A percentile compares a stretch with the other conserved stretches of the same genome.
These are phyloP conservation scores for Hyaena hyaena DNA, from an alignment of 2,113 vertebrate species.

Conservation along the genomic window DNA sequence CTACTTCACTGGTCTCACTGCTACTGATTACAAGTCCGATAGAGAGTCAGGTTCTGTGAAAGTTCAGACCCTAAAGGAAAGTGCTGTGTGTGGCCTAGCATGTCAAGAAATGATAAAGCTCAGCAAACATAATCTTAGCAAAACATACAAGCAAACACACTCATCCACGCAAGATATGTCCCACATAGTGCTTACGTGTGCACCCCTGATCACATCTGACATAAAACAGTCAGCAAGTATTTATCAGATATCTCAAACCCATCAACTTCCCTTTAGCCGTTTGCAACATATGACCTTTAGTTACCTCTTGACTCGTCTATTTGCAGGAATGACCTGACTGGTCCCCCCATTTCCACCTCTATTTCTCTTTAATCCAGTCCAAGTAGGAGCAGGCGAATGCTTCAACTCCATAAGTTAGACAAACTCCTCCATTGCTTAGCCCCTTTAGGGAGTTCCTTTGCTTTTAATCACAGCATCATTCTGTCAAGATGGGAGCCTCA, in stretches of 20 bases:
- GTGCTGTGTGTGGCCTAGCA: neutral
- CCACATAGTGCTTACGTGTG: neutral
- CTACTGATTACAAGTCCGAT: neutral
- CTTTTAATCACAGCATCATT: neutral
- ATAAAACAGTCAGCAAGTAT: neutral
- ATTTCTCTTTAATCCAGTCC: neutral
- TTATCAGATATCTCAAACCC: neutral
- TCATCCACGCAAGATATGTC: neutral
- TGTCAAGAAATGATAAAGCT: neutral
- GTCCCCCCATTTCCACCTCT: neutral
- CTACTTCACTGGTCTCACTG: neutral
- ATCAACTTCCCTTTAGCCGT: neutral
- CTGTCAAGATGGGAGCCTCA: neutral
- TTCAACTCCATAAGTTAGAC: neutral
- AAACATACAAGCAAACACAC: neutral
- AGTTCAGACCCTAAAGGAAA: neutral
- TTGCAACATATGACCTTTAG: neutral
- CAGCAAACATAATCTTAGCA: neutral
- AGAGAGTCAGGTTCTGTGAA: neutral
- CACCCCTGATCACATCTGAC: neutral
- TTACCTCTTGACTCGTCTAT: neutral
- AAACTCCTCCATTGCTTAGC: neutral
- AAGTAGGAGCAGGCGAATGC: neutral
- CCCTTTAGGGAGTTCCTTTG: neutral
- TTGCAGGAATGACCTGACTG: neutral